phyloP scores from a whole-genome alignment of 2,797 vertebrate genomes.

The Chrysocyon brachyurus region DNA sequence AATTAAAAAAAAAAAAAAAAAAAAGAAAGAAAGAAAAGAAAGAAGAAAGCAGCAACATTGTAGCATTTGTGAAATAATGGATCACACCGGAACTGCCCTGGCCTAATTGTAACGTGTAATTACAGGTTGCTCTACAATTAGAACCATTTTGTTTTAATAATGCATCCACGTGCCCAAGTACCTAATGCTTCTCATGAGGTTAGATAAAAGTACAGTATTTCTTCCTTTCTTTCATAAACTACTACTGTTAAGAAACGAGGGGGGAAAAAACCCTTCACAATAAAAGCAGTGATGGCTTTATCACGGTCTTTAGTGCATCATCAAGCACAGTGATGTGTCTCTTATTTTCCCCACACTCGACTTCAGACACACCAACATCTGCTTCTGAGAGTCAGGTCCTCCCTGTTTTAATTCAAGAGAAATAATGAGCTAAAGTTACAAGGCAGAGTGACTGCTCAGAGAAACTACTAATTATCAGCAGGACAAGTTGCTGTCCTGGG shows the following conservation, averaged over 20 bases:
- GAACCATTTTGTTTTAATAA: slow-evolving; percentile 72
- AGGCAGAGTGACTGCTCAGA: slow-evolving; percentile 20
- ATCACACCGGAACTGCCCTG: not conserved
- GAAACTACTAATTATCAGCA: slow-evolving; percentile 42
- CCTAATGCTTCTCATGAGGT: not conserved
- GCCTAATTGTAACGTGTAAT: slow-evolving; percentile 48
- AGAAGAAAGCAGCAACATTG: not conserved
- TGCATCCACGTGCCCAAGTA: not conserved
- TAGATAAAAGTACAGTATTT: slow-evolving; percentile 27
- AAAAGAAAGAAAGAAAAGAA: not conserved
- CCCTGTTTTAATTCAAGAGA: slow-evolving; percentile 33
- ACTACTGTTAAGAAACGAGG: not conserved
- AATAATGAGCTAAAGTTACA: slow-evolving; percentile 36
- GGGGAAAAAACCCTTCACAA: not conserved
- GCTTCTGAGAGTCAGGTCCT: not conserved
- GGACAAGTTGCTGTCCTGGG: slow-evolving; percentile 4
- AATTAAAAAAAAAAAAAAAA: not conserved
- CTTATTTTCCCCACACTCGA: not conserved
- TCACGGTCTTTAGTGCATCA: not conserved
- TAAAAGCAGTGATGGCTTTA: not conserved
- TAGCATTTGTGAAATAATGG: slow-evolving; percentile 60
- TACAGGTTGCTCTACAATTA: slow-evolving; percentile 71
- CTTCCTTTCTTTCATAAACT: slow-evolving; percentile 51
- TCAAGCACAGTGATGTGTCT: not conserved
- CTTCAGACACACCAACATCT: not conserved